Base-by-base conservation (phyloP, 1,140 invertebrate genomes). In the Caenorhabditis tropicalis region DNA sequence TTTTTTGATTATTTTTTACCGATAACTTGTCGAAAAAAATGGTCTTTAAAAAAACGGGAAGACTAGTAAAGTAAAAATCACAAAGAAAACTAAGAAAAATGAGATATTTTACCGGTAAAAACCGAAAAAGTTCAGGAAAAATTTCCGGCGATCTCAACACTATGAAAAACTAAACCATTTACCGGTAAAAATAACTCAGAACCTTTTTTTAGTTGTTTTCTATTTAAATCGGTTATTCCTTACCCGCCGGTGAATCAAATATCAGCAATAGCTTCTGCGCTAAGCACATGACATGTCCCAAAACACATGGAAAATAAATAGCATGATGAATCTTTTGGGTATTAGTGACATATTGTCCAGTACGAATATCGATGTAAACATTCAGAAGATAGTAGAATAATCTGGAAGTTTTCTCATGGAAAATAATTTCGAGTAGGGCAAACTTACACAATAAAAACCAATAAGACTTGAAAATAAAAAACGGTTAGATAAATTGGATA, bases 321-420 rank as follows among this genome's bases (percentile, higher is more conserved):
- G 65, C 65, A 24, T 74, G 65, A 74, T 74, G 65, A 43, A 74
- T 74, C 43, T 74, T 74, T 31, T 74, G 65, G 15, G 36, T 74
- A 36, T 74, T 74, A 7, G 65, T 74, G 15, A n/a, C 19, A 46
- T 24, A 74, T 10, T 74, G 65, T 12, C 65, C 33, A 12, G 33
- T 74, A 1, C 19, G 12, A 9, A 74, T 43, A 29, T 74, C 65
- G 19, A 74, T 74, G 36, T 74, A 74, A 6, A 74, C 65, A n/a
- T 74, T 74, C 9, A 74, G 29, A n/a, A 74, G 21, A 29, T 74
- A 74, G 19, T 74, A 74, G n/a, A 74, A 43, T 43, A 74, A 3
- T 74, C 65, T 74, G 65, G 19, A 74, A 74, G 24, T 43, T 2
- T 74, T 21, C 2, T 1, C 3, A 43, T 43, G 1, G 65, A 36